Conservation (phyloP, 2,797 vertebrate species). For the Acomys russatus region DNA sequence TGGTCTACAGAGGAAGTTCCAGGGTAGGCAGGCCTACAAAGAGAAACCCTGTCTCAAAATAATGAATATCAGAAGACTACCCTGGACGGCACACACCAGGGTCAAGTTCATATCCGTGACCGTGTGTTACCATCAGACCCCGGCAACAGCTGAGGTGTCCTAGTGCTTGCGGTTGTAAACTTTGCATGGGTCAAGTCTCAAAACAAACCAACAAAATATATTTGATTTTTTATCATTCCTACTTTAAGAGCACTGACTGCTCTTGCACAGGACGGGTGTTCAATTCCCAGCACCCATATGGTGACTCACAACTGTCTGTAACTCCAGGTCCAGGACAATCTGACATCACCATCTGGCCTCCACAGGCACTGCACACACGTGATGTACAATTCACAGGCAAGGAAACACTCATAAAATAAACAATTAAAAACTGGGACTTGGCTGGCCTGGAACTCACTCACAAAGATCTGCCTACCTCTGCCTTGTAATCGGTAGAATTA, state of each 20-base stretch:
- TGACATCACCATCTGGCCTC: not conserved
- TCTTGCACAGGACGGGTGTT: not conserved
- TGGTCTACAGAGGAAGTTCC: not conserved
- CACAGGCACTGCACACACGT: not conserved
- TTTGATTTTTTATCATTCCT: not conserved
- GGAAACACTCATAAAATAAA: not conserved
- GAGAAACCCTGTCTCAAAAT: not conserved
- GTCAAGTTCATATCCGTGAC: not conserved
- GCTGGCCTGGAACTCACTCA: not conserved
- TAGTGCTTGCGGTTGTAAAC: not conserved
- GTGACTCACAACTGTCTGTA: not conserved
- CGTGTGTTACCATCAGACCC: too few relatives aligned
- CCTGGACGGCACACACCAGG: fast-evolving
- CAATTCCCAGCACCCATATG: not conserved
- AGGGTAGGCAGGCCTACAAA: not conserved
- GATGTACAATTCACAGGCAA: not conserved
- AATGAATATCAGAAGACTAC: not conserved
- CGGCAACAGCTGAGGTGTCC: not conserved
- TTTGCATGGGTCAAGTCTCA: not conserved
- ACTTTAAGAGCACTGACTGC: not conserved
- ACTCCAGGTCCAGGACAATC: not conserved
- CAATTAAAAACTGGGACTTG: not conserved
- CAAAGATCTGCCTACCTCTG: not conserved
- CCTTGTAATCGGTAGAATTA: not conserved
- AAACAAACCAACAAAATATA: not conserved